Base-by-base conservation (phyloP, 2,888 invertebrate species). In the Hypena proboscidalis region DNA sequence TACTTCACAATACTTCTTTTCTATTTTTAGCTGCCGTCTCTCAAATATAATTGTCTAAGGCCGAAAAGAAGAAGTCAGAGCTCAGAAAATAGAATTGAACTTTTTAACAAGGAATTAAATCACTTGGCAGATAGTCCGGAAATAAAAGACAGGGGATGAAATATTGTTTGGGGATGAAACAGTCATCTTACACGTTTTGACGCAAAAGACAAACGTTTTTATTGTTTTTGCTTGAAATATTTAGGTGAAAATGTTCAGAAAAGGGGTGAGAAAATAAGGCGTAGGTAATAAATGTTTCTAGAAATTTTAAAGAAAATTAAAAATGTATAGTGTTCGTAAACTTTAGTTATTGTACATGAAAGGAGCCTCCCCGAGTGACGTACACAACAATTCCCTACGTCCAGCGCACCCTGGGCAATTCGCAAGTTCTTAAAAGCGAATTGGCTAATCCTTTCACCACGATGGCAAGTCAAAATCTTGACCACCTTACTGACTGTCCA, bases 101-200 rank as follows among this genome's bases (percentile, higher is more conserved):
- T 64, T 56, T 21, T 54, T 54, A 59, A 67, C 59, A 59, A 59
- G 67, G 57, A 67, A 59, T 59, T 41, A 57, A 54, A 63, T 67
- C 54, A 54, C 52, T 58, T 56, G 29, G 39, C 48, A 56, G 58
- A 49, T 54, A 49, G 46, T 30, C 59, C 47, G 67, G 59, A 54
- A 57, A 57, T 52, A 55, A 58, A 44, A 38, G 34, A 40, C 21
- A 27, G 27, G 49, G 48, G 47, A 42, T 63, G 67, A 63, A 29
- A 67, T 57, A 62, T 57, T 58, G 48, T 44, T 42, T 8, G 32
- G 52, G 49, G 43, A 54, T 44, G 49, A 48, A 53, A 49, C 47
- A 57, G 67, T 63, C 64, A 34, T 44, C 54, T 57, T 52, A 63
- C 45, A 46, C 26, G 39, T 31, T 45, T 41, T 31, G 39, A 45